Evolutionary conservation across 2,797 vertebrate genomes (phyloP), one percentile per base, ranked within the genome.

Genomic region (Poeciliopsis gracilis): DNA sequence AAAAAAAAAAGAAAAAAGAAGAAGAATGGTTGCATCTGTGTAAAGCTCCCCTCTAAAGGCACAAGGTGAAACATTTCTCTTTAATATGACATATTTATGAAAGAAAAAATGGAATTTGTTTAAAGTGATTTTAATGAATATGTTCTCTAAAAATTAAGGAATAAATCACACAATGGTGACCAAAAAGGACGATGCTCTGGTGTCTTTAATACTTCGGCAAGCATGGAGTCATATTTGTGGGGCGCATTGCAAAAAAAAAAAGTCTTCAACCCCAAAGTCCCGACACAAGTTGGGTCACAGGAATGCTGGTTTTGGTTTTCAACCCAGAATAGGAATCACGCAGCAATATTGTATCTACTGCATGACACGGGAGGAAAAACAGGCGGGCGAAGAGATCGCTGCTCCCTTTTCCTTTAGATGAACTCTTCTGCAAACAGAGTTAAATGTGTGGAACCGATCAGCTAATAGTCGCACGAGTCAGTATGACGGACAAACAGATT

Each of bases 31-130:
- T 84, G 79, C 94, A 95, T 90, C 83, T 93, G 84, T 94, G 86
- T 88, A 91, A 82, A 82, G 84, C 84, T 93, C 80, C 49, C 84
- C 88, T 90, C 86, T 91, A 84, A 92, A 89, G 95, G 94, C 94
- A 94, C 93, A 95, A 94, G 88, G 92, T 93, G 91, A 92, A 96
- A 89, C 92, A 90, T 94, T 95, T 96, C 92, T 95, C 89, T 92
- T 93, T 94, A 95, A 94, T 95, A 97, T 95, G 87, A 95, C 92
- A 95, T 96, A 96, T 96, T 96, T 96, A 96, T 96, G 90, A 87
- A 90, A 91, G 49, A 0, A 96, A 95, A 93, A 72, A 95, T 70
- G 23, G 67, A 94, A 93, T 89, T 93, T 96, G 92, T 94, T 96
- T 96, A 95, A 96, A 95, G 91, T 90, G 92, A 93, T 94, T 94